These are phyloP conservation scores for Parthenolecanium corni DNA, from an alignment of 2,888 invertebrate species.

Conservation along the genomic window DNA sequence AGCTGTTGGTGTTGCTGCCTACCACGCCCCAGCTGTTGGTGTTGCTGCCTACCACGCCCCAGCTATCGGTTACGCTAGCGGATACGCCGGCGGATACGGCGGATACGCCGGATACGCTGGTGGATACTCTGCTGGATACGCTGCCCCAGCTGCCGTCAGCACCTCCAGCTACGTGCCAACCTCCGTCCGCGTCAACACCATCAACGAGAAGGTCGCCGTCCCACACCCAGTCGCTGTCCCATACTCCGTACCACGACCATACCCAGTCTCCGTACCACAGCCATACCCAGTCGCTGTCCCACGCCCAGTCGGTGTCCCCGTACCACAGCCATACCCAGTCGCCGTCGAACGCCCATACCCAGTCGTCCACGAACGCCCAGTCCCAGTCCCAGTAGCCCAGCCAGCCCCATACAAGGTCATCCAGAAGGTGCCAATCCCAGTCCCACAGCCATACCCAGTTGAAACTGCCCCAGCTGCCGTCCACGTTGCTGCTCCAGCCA, in stretches of 20 bases:
- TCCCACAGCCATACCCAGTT: constrained; percentile 35
- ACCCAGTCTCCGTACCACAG: constrained; percentile 25
- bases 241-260: constrained; percentile 23
- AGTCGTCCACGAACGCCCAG: constrained; percentile 39
- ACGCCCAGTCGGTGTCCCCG: constrained; percentile 53
- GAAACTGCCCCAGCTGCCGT: constrained; percentile 32
- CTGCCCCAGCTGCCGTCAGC: constrained; percentile 4
- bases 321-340: constrained; percentile 57
- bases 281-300: constrained; percentile 28
- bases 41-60: background rate
- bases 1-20: constrained; percentile 6
- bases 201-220: constrained; percentile 29
- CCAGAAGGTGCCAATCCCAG: constrained; percentile 20
- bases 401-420: constrained; percentile 27
- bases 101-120: background rate
- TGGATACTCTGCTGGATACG: constrained; percentile 11
- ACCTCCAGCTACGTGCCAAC: constrained; percentile 15
- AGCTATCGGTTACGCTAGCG: constrained; percentile 9
- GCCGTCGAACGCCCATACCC: constrained; percentile 44
- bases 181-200: constrained; percentile 26
- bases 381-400: constrained; percentile 27
- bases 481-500: background rate
- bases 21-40: background rate
- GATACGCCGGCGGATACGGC: background rate
- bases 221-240: constrained; percentile 28